Evolutionary conservation across 2,113 vertebrate genomes (phyloP).

Genomic region (Pardalotus punctatus): DNA sequence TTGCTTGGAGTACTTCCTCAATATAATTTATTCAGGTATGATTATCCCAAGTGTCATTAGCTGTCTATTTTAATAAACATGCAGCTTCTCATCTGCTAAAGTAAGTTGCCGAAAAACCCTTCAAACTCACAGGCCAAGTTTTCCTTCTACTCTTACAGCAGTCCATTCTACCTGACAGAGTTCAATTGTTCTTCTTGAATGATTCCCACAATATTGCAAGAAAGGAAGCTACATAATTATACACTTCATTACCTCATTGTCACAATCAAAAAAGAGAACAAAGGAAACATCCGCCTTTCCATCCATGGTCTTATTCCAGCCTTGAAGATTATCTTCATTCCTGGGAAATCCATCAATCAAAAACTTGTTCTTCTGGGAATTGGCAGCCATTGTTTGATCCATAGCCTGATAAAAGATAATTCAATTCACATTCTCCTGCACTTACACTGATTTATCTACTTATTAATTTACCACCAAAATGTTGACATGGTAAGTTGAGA

Average conservation of each 20-base stretch:
- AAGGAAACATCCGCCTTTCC: conserved; percentile 92
- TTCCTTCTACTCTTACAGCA: background rate
- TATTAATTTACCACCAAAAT: background rate
- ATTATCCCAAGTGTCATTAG: background rate
- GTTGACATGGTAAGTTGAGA: background rate
- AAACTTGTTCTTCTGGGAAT: conserved; percentile 87
- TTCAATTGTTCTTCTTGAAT: background rate
- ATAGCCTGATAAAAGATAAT: conserved; percentile 80
- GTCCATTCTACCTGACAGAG: background rate
- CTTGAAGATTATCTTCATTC: conserved; percentile 95
- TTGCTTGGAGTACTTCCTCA: background rate
- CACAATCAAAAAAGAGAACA: conserved; percentile 96
- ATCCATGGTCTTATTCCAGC: conserved; percentile 91
- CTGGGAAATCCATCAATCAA: conserved; percentile 98
- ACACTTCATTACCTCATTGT: conserved; percentile 84
- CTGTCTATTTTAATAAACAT: background rate
- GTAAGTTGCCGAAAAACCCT: background rate
- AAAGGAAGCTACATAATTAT: background rate
- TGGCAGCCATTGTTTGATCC: conserved; percentile 79
- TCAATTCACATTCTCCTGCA: background rate
- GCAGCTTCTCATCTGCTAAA: background rate
- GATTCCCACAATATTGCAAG: background rate
- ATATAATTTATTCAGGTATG: background rate
- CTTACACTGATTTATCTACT: background rate
- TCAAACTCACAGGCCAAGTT: background rate